Evolutionary conservation across 2,797 vertebrate genomes (phyloP).

Genomic region (Urophycis tenuis): DNA sequence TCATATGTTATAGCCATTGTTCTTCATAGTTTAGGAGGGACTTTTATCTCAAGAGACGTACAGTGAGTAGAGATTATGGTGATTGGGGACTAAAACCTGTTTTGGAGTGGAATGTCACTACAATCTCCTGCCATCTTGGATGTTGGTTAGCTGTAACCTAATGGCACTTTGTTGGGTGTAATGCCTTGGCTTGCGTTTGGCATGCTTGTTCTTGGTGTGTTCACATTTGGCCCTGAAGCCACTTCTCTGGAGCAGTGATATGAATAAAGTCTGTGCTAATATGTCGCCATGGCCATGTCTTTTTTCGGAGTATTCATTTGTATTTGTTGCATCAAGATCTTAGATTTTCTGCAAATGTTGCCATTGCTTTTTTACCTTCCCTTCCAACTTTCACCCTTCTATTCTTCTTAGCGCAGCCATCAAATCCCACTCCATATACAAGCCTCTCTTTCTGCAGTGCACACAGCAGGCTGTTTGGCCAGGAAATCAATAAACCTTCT

Average conservation of each 20-base stretch:
- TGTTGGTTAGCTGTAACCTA: neutral
- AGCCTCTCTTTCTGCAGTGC: slow-evolving; percentile 18
- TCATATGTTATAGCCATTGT: slow-evolving; percentile 8
- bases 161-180: neutral
- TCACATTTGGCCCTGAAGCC: neutral
- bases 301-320: no score
- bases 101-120: neutral
- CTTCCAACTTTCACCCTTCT: slow-evolving; percentile 3
- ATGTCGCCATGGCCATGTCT: no score
- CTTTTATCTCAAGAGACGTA: neutral
- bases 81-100: neutral
- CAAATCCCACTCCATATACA: neutral
- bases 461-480: slow-evolving; percentile 12
- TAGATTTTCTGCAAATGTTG: slow-evolving; percentile 9
- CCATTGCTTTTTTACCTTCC: slow-evolving; percentile 20
- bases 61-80: neutral
- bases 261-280: no score
- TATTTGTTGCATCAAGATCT: neutral
- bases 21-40: slow-evolving; percentile 8
- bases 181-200: neutral
- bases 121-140: neutral
- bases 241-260: neutral
- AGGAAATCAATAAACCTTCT: slow-evolving; percentile 35
- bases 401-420: neutral
- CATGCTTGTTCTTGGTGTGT: neutral